Evolutionary conservation across 2,888 invertebrate genomes (phyloP).

Genomic region (Vannuccia rotundouncinata): DNA sequence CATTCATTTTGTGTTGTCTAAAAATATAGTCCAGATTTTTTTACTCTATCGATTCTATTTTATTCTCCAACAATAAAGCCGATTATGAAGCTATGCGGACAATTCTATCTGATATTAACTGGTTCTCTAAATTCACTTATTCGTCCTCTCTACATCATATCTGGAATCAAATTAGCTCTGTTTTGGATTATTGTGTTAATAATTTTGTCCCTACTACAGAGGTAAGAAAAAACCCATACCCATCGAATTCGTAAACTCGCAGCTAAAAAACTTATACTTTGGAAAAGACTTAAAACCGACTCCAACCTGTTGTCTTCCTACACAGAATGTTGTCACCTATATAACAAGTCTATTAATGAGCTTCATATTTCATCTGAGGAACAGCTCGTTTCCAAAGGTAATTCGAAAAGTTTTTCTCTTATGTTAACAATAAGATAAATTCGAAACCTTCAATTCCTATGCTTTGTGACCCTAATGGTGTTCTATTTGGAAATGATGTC

Average conservation of each 20-base stretch:
- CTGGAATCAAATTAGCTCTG: conserved; percentile 24
- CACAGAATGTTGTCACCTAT: conserved; percentile 11
- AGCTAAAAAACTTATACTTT: conserved; percentile 15
- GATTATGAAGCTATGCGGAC: conserved; percentile 22
- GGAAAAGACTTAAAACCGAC: conserved; percentile 21
- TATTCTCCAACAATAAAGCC: conserved; percentile 9
- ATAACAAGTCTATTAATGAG: conserved; percentile 25
- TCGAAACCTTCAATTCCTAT: conserved; percentile 10
- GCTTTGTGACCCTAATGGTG: conserved; percentile 10
- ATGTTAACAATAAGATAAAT: conserved; percentile 20
- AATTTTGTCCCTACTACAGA: conserved; percentile 20
- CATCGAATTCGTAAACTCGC: conserved; percentile 15
- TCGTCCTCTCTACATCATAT: conserved; percentile 20
- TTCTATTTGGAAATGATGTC: neutral
- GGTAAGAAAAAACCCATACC: neutral
- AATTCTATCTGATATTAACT: conserved; percentile 12
- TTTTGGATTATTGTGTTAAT: conserved; percentile 26
- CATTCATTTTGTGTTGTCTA: no score
- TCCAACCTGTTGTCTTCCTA: conserved; percentile 3
- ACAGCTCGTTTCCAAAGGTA: conserved; percentile 15
- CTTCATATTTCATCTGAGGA: conserved; percentile 25
- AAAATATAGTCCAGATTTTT: no score
- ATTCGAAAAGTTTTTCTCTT: conserved; percentile 27
- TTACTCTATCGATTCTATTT: neutral
- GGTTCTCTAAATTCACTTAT: conserved; percentile 23